Base-by-base conservation (phyloP, 2,888 invertebrate genomes). In the Strigamia crassipes region DNA sequence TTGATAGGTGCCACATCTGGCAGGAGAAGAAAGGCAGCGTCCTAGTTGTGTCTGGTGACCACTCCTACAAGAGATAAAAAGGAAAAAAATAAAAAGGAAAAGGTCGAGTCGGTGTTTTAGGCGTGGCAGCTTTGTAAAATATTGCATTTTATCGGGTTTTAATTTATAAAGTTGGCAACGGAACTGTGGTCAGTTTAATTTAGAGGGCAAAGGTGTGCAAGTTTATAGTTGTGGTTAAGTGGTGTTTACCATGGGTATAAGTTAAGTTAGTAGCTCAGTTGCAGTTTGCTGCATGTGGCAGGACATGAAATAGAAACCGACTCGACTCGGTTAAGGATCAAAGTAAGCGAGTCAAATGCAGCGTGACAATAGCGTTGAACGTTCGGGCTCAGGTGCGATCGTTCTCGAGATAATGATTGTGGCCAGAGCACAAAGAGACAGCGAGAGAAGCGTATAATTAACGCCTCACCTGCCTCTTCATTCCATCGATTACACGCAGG, bases 381-480 rank as follows among this genome's bases (percentile, higher is more conserved):
- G 21, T 21, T 56, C 23, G 42, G 78, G 38, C 78, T 78, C 78
- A 78, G 78, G 78, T 78, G 78, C 78, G 78, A 41, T 78, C 78
- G 78, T 78, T 38, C 78, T 41, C 38, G n/a, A 34, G 78, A 78
- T 73, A 41, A 42, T 78, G 78, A 78, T 78, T 78, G 42, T 78
- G 38, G 42, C 78, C 78, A 23, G 78, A 21, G 18, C 78, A 41
- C 78, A 38, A 42, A 78, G 78, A 78, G 78, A 41, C 78, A 38
- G 38, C 13, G 78, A 41, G 78, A 18, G 78, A 38, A 78, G 78
- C 41, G 41, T 38, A 78, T 78, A 78, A 78, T 78, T 78, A 78
- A 78, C 78, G 78, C 78, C 78, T 78, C 78, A 78, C 78, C 78
- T 78, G 78, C 78, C 23, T 42, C 78, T 78, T 38, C 38, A 38